phyloP scores from a whole-genome alignment of 2,113 vertebrate species.

The Puma concolor region DNA sequence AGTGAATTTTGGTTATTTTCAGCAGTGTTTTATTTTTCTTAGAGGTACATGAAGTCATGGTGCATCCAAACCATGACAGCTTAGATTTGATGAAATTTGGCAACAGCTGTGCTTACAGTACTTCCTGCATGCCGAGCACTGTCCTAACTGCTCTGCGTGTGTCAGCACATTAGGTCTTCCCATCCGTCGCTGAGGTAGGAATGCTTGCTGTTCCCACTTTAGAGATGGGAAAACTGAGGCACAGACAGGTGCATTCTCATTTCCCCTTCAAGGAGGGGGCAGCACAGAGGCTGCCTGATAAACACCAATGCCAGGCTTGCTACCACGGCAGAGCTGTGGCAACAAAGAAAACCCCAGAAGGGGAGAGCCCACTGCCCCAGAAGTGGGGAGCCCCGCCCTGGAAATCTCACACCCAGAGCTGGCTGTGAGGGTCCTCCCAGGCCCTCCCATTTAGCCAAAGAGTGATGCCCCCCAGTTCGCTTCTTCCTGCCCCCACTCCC shows the following conservation, averaged over 20 bases:
- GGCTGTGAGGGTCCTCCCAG: neutral
- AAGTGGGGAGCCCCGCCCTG: neutral
- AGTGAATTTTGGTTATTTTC: neutral
- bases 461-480: neutral
- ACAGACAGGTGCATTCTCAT: neutral
- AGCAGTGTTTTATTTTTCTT: slow-evolving; percentile 10
- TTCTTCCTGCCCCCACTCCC: neutral
- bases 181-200: neutral
- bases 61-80: neutral
- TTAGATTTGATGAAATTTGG: neutral
- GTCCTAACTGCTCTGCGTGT: neutral
- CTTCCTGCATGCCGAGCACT: neutral
- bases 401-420: neutral
- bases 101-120: neutral
- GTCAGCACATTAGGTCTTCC: neutral
- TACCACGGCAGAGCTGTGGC: neutral
- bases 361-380: neutral
- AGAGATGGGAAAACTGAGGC: slow-evolving; percentile 22
- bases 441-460: neutral
- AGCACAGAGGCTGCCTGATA: neutral
- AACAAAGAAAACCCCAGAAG: neutral
- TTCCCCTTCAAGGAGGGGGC: neutral
- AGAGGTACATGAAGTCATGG: neutral
- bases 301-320: neutral
- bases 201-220: neutral